These are phyloP conservation scores for Diachasma alloeum DNA, from an alignment of 1,140 invertebrate genomes.

Conservation along the genomic window DNA sequence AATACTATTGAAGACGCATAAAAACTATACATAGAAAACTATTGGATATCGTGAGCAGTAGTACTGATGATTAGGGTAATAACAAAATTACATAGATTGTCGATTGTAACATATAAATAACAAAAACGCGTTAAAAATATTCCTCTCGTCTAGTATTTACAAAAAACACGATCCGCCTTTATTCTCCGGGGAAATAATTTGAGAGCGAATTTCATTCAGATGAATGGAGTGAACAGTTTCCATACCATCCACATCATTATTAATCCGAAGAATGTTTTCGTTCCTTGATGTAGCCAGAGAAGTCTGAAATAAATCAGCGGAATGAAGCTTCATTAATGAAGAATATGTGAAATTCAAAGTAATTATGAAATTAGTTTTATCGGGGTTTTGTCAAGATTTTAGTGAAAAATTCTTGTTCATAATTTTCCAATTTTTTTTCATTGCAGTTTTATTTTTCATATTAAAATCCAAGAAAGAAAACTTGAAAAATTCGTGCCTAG, in stretches of 20 bases:
- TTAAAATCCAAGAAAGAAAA: too few species aligned
- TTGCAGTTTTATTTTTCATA: too few species aligned
- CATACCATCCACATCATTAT: background rate
- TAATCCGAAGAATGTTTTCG: background rate
- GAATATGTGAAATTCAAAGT: too few species aligned
- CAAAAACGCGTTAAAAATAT: background rate
- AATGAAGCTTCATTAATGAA: too few species aligned
- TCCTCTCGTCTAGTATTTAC: background rate
- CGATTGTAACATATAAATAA: background rate
- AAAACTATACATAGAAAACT: background rate
- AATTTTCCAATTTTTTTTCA: too few species aligned
- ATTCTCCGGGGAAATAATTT: background rate
- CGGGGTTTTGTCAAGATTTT: too few species aligned
- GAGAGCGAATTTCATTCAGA: background rate
- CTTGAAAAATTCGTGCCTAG: too few species aligned
- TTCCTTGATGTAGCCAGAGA: background rate
- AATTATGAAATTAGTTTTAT: too few species aligned
- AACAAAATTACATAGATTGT: background rate
- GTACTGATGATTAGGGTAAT: background rate
- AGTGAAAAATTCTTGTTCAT: too few species aligned
- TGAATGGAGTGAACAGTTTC: background rate
- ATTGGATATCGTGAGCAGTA: background rate
- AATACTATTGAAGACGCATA: background rate
- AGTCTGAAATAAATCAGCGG: background rate
- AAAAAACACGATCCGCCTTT: background rate